Base-by-base conservation (phyloP, 2,888 invertebrate genomes). In the Melieria omissa region DNA sequence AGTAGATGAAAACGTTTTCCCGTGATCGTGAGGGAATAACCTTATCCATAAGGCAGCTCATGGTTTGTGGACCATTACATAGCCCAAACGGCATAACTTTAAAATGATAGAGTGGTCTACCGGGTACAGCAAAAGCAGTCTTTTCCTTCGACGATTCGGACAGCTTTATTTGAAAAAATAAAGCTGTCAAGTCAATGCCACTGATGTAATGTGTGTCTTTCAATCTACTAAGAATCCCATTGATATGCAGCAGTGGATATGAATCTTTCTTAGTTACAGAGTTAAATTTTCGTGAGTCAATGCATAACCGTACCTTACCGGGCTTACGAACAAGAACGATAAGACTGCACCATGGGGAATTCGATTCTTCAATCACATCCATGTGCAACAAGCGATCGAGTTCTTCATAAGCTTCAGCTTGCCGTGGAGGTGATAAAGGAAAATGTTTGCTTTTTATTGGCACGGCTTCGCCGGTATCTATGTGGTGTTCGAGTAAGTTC, bases 51-150 rank as follows among this genome's bases (percentile, higher is more conserved):
- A 72, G 54, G 4, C 74, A 55, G 29, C 73, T 71, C 69, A 78
- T 72, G 2, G 71, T 72, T 55, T 75, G 75, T 9, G 74, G 67
- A n/a, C 72, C 75, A 52, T 76, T 76, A 14, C 73, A 72, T 12
- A 75, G 60, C 7, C 75, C 74, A 67, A 78, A 76, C 0, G 77
- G 77, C 76, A 78, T 78, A n/a, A 77, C 75, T 4, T 41, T 68
- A 14, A 74, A 78, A 49, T 77, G 77, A 55, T 75, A 77, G 4
- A 77, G 57, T 1, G 75, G 67, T 14, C 74, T 58, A 14, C 75
- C 76, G 4, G 74, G 83, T 4, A 83, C 80, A 8, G 80, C 72
- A 42, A 76, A 77, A 0, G 81, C 82, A 2, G 82, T 83, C 12
- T 73, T 74, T 46, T 71, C 67, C 54, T 70, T 71, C 2, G 75